phyloP scores from a whole-genome alignment of 2,888 invertebrate genomes.

The Nemapogon koenigi region DNA sequence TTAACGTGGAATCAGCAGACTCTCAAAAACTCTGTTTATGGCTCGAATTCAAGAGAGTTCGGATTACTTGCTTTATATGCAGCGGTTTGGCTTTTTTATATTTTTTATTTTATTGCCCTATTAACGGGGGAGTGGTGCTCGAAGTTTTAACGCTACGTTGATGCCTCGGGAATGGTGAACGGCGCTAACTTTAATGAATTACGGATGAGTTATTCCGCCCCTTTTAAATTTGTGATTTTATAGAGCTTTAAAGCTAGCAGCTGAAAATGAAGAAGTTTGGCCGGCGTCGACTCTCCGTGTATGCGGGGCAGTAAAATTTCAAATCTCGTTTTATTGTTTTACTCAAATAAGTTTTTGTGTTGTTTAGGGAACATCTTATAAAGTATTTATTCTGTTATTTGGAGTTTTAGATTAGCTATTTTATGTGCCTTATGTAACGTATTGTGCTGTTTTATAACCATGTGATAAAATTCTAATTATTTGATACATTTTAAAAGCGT shows the following conservation, averaged over 20 bases:
- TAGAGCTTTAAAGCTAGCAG: slow-evolving; percentile 42
- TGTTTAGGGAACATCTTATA: too few species aligned
- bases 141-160: slow-evolving; percentile 37
- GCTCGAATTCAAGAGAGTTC: slow-evolving; percentile 12
- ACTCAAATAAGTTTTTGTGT: slow-evolving; percentile 3
- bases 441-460: too few species aligned
- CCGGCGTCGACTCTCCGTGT: not conserved
- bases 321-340: slow-evolving; percentile 3
- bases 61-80: slow-evolving; percentile 23
- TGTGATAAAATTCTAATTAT: too few species aligned
- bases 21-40: slow-evolving; percentile 11
- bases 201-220: slow-evolving; percentile 48
- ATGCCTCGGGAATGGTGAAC: slow-evolving; percentile 44
- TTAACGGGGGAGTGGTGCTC: slow-evolving; percentile 33
- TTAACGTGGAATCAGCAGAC: slow-evolving; percentile 31
- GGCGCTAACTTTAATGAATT: slow-evolving; percentile 57
- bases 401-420: too few species aligned
- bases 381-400: too few species aligned
- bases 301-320: slow-evolving; percentile 5
- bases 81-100: slow-evolving; percentile 31
- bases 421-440: too few species aligned
- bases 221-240: slow-evolving; percentile 48
- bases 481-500: too few species aligned
- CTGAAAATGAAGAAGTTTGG: slow-evolving; percentile 40
- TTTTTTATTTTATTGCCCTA: slow-evolving; percentile 50